Evolutionary conservation across 2,888 invertebrate species (phyloP).

Genomic region (Tuta absoluta): DNA sequence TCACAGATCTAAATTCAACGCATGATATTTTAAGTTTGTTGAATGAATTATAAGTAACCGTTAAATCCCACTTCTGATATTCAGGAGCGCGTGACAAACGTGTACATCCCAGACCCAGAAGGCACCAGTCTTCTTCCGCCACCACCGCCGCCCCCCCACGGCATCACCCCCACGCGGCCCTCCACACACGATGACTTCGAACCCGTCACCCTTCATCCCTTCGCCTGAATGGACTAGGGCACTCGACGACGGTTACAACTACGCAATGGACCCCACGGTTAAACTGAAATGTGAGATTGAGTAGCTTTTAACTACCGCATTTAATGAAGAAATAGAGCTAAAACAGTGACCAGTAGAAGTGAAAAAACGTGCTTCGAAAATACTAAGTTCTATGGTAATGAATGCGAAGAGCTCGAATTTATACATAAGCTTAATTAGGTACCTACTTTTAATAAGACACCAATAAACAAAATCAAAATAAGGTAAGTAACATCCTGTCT

Average conservation of each 20-base stretch:
- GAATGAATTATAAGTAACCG: not conserved
- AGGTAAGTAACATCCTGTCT: no score
- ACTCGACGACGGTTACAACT: not conserved
- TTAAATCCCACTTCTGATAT: constrained; percentile 5
- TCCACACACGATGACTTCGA: constrained; percentile 83
- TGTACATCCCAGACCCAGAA: constrained; percentile 86
- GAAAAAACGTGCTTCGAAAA: not conserved
- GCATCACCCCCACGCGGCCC: constrained; percentile 79
- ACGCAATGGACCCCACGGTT: constrained; percentile 14
- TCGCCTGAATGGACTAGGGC: constrained; percentile 53
- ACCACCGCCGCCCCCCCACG: constrained; percentile 78
- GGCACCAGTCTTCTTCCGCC: constrained; percentile 85
- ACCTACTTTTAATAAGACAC: no score
- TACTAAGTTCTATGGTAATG: no score
- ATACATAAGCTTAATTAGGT: no score
- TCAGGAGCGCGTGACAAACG: constrained; percentile 83
- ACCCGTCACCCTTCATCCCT: constrained; percentile 78
- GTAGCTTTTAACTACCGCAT: constrained; percentile 25
- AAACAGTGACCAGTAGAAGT: not conserved
- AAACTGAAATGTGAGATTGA: constrained; percentile 22
- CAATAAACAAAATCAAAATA: no score
- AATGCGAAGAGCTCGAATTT: no score
- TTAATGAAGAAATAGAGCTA: constrained; percentile 12
- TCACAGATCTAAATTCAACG: no score
- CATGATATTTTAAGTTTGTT: no score